phyloP scores from a whole-genome alignment of 2,888 invertebrate species.

The Agonopterix subpropinquella region DNA sequence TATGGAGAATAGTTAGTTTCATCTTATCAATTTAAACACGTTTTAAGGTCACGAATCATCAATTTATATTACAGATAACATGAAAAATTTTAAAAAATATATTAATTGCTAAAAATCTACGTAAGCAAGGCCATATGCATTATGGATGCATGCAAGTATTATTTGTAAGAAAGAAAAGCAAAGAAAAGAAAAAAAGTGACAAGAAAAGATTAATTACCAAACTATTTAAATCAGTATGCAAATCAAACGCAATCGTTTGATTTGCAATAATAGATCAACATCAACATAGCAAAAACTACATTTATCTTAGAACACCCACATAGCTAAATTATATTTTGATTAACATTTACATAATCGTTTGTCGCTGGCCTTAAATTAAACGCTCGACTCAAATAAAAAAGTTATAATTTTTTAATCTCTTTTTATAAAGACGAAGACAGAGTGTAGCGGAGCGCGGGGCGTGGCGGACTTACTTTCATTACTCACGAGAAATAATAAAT shows the following conservation, averaged over 20 bases:
- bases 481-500: conserved; percentile 72
- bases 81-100: too few relatives aligned
- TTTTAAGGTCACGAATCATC: too few relatives aligned
- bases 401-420: conserved; percentile 45
- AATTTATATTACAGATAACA: too few relatives aligned
- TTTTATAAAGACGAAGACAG: conserved; percentile 68
- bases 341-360: conserved; percentile 50
- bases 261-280: conserved; percentile 25
- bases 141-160: too few relatives aligned
- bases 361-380: conserved; percentile 57
- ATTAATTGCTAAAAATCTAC: too few relatives aligned
- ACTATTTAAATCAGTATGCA: conserved; percentile 6
- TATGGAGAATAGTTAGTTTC: too few relatives aligned
- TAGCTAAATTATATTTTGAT: conserved; percentile 27
- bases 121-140: too few relatives aligned
- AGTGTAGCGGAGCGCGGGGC: conserved; percentile 63
- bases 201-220: too few relatives aligned
- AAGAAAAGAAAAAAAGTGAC: too few relatives aligned
- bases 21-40: too few relatives aligned
- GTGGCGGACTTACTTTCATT: conserved; percentile 71
- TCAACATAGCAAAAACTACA: conserved; percentile 19
- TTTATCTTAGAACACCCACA: conserved; percentile 42
- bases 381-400: conserved; percentile 44
- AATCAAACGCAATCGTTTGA: conserved; percentile 12
- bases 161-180: too few relatives aligned